These are phyloP conservation scores for Idaea dimidiata DNA, from an alignment of 2,888 invertebrate genomes.

Conservation along the genomic window DNA sequence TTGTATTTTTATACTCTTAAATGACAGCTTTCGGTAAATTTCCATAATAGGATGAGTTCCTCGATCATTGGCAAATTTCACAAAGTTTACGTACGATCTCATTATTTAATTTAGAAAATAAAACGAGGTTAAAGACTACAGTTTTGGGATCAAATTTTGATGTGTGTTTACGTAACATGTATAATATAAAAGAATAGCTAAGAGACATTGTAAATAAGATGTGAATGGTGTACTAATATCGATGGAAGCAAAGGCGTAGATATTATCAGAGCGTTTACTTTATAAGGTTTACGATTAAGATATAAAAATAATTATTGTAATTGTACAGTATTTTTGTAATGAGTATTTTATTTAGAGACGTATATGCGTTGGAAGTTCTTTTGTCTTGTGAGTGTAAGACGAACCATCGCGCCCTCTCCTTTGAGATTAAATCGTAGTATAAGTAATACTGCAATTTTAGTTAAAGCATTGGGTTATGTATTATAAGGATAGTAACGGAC, in stretches of 20 bases:
- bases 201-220: constrained; percentile 74
- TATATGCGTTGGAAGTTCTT: constrained; percentile 37
- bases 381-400: constrained; percentile 10
- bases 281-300: constrained; percentile 65
- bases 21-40: constrained; percentile 35
- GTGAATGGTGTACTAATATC: constrained; percentile 76
- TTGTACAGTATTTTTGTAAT: constrained; percentile 80
- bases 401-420: constrained; percentile 35
- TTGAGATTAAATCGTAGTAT: constrained; percentile 71
- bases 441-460: constrained; percentile 71
- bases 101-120: constrained; percentile 80
- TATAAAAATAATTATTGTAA: constrained; percentile 72
- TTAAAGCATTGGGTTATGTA: constrained; percentile 68
- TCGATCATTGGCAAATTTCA: constrained; percentile 64
- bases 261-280: constrained; percentile 63
- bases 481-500: constrained; percentile 71
- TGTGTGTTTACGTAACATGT: constrained; percentile 78
- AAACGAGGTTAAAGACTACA: constrained; percentile 80
- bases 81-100: constrained; percentile 77
- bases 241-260: constrained; percentile 54
- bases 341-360: constrained; percentile 71
- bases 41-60: constrained; percentile 43
- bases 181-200: constrained; percentile 63
- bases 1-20: constrained; percentile 38
- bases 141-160: constrained; percentile 79